Evolutionary conservation across 2,888 invertebrate genomes (phyloP).

Genomic region (Lepidochitona cinerea): DNA sequence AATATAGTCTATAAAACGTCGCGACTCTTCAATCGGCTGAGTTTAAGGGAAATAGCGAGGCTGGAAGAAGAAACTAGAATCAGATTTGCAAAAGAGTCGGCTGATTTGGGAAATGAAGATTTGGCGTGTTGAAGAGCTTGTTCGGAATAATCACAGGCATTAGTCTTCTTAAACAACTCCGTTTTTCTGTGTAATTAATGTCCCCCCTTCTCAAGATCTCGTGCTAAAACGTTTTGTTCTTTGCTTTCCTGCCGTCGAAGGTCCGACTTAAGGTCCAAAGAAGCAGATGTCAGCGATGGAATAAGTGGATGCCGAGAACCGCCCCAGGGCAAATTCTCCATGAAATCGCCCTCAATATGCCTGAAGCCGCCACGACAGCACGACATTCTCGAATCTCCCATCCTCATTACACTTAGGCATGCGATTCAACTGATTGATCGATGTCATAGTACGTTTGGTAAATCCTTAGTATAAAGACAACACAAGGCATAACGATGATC

Average conservation of each 20-base stretch:
- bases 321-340: not conserved
- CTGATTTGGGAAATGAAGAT: not conserved
- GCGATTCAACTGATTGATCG: not conserved
- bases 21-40: too few species aligned
- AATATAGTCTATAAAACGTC: too few species aligned
- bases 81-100: not conserved
- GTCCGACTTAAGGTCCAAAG: not conserved
- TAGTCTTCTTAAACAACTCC: constrained; percentile 2
- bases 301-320: not conserved
- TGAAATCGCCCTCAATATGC: constrained; percentile 3
- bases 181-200: constrained; percentile 6
- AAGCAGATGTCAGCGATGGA: not conserved
- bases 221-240: constrained; percentile 9
- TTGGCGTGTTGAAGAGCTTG: not conserved
- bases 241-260: not conserved
- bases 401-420: not conserved
- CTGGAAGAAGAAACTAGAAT: too few species aligned
- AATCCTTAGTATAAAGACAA: too few species aligned
- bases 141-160: not conserved
- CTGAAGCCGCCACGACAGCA: not conserved
- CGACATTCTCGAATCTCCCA: not conserved
- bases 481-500: too few species aligned
- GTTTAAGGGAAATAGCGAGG: too few species aligned
- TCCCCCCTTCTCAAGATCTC: not conserved
- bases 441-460: not conserved